These are phyloP conservation scores for Channa argus DNA, from an alignment of 2,113 vertebrate species.

Conservation along the genomic window DNA sequence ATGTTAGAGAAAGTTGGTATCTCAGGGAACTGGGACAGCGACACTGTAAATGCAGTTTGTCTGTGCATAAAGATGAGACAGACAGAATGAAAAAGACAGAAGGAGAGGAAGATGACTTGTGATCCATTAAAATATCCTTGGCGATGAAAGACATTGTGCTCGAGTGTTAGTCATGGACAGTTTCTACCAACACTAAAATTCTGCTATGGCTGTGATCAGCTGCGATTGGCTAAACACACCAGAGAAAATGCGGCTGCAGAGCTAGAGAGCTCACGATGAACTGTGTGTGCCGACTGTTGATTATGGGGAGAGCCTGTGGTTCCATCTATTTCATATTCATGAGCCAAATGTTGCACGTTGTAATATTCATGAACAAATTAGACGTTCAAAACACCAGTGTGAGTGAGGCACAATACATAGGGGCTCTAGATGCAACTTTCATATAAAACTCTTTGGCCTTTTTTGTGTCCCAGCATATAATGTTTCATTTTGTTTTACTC, in stretches of 20 bases:
- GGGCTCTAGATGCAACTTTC: slow-evolving; percentile 38
- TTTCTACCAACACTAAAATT: slow-evolving; percentile 62
- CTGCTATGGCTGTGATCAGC: slow-evolving; percentile 55
- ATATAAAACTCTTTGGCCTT: slow-evolving; percentile 35
- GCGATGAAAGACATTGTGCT: slow-evolving; percentile 33
- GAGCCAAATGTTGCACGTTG: slow-evolving; percentile 80
- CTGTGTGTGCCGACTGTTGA: slow-evolving; percentile 76
- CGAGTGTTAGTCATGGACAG: slow-evolving; percentile 53
- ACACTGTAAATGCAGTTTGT: slow-evolving; percentile 45
- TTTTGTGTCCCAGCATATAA: neutral
- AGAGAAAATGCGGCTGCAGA: slow-evolving; percentile 63
- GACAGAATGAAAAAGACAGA: slow-evolving; percentile 13
- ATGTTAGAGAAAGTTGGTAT: slow-evolving; percentile 40
- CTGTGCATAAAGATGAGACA: slow-evolving; percentile 42
- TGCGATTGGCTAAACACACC: slow-evolving; percentile 59
- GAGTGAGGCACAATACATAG: slow-evolving; percentile 47
- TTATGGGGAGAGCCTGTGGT: slow-evolving; percentile 70
- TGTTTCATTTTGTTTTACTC: slow-evolving; percentile 19
- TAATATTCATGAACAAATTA: slow-evolving; percentile 82
- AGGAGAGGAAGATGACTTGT: slow-evolving; percentile 22
- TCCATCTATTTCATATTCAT: slow-evolving; percentile 80
- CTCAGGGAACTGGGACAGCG: slow-evolving; percentile 35
- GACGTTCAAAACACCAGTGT: slow-evolving; percentile 70
- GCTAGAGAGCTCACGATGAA: slow-evolving; percentile 43
- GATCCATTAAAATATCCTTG: slow-evolving; percentile 53